Percentiles rank a stretch among this genome's conserved stretches.
Evolutionary conservation across 2,797 vertebrate genomes (phyloP).

Genomic region (Schizopygopsis pylzovi): DNA sequence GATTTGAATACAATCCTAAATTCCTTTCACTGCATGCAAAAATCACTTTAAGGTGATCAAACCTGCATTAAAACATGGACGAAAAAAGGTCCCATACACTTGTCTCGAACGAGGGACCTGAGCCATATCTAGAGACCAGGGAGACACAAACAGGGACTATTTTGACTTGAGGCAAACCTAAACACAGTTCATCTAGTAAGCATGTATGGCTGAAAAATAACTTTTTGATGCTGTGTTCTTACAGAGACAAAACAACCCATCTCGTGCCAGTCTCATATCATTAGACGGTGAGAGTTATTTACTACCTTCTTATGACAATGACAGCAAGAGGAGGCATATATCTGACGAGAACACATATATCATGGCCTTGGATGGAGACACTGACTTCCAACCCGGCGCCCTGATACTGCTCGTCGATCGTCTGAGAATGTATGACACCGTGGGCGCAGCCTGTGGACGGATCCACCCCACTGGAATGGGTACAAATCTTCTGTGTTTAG

Average conservation of each 20-base stretch:
- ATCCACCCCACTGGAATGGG: constrained; percentile 87
- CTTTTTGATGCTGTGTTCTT: constrained; percentile 20
- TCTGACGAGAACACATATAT: constrained; percentile 80
- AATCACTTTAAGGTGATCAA: not conserved
- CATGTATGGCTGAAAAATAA: not conserved
- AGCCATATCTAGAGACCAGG: not conserved
- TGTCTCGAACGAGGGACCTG: not conserved
- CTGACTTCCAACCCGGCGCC: constrained; percentile 83
- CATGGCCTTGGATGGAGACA: constrained; percentile 84
- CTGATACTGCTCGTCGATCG: constrained; percentile 82
- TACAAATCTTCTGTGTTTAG: constrained; percentile 60
- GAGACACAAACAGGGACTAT: too few relatives aligned
- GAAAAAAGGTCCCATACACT: not conserved
- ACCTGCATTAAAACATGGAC: not conserved
- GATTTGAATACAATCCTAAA: not conserved
- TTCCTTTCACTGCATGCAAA: too few relatives aligned
- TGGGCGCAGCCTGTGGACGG: constrained; percentile 85
- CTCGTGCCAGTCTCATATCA: constrained; percentile 75
- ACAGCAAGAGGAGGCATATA: constrained; percentile 77
- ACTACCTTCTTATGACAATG: constrained; percentile 71
- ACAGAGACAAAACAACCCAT: constrained; percentile 70
- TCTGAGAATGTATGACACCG: constrained; percentile 79
- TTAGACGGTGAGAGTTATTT: constrained; percentile 72
- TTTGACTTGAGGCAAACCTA: not conserved
- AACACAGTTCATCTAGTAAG: not conserved